Percentiles rank a stretch among this genome's conserved stretches.
These are phyloP conservation scores for Lamellibrachia satsuma DNA, from an alignment of 2,888 invertebrate genomes.

Conservation along the genomic window DNA sequence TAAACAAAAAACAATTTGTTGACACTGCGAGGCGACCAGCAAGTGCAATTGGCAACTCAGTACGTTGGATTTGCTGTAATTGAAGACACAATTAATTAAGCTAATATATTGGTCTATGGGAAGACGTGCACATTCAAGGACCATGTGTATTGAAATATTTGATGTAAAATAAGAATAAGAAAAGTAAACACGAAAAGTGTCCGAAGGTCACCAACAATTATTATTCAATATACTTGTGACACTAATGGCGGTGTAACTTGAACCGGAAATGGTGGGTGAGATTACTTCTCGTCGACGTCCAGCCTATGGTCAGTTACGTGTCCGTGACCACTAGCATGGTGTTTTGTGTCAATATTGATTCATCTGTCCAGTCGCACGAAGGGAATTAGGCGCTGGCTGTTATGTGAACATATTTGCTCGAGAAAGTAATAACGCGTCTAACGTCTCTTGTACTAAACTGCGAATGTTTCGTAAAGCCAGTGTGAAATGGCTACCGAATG, in stretches of 20 bases:
- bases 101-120: too few relatives aligned
- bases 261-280: constrained; percentile 2
- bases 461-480: not conserved
- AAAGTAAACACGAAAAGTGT: too few relatives aligned
- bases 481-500: not conserved
- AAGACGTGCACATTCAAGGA: too few relatives aligned
- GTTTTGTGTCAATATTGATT: not conserved
- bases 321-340: not conserved
- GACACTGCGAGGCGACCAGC: not conserved
- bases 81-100: too few relatives aligned
- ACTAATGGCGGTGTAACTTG: not conserved
- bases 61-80: too few relatives aligned
- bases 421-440: not conserved
- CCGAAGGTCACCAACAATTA: too few relatives aligned
- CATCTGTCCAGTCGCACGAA: not conserved
- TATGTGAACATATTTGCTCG: not conserved
- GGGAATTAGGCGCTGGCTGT: not conserved
- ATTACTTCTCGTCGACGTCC: not conserved
- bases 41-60: not conserved
- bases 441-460: not conserved
- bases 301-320: not conserved
- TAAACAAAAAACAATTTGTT: not conserved
- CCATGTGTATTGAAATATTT: too few relatives aligned
- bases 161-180: too few relatives aligned
- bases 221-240: too few relatives aligned